Evolutionary conservation across 2,888 invertebrate species (phyloP).

Genomic region (Diarsia brunnea): DNA sequence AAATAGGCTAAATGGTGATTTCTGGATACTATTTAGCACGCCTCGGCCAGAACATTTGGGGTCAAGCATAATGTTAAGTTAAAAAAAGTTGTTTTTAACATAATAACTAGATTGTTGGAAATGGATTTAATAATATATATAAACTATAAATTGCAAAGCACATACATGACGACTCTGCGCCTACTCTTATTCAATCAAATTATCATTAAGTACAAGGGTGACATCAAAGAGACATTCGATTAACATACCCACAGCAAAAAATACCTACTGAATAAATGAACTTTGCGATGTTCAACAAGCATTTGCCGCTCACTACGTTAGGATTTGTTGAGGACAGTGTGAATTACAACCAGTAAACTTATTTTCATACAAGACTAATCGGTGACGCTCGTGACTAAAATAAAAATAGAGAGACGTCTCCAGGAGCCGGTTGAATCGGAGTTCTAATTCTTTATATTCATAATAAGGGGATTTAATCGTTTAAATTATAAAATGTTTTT

Average conservation of each 20-base stretch:
- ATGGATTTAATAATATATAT: background rate
- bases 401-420: no score
- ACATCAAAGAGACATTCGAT: slow-evolving; percentile 65
- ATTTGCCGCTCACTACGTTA: slow-evolving; percentile 59
- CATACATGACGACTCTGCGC: slow-evolving; percentile 39
- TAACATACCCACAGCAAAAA: slow-evolving; percentile 63
- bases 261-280: slow-evolving; percentile 54
- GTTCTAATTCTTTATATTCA: no score
- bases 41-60: background rate
- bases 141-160: slow-evolving; percentile 45
- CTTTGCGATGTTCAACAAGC: slow-evolving; percentile 45
- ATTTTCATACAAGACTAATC: slow-evolving; percentile 11
- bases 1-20: background rate
- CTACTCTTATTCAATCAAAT: slow-evolving; percentile 64
- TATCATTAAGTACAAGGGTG: slow-evolving; percentile 68
- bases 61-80: background rate
- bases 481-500: no score
- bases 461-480: no score
- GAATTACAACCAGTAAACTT: slow-evolving; percentile 32
- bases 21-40: background rate
- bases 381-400: background rate
- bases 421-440: no score
- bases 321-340: slow-evolving; percentile 41
- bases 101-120: background rate
- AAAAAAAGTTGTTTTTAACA: background rate